Evolutionary conservation across 2,113 vertebrate genomes (phyloP), one percentile per base, ranked within the genome.

Genomic region (Galbula dea): DNA sequence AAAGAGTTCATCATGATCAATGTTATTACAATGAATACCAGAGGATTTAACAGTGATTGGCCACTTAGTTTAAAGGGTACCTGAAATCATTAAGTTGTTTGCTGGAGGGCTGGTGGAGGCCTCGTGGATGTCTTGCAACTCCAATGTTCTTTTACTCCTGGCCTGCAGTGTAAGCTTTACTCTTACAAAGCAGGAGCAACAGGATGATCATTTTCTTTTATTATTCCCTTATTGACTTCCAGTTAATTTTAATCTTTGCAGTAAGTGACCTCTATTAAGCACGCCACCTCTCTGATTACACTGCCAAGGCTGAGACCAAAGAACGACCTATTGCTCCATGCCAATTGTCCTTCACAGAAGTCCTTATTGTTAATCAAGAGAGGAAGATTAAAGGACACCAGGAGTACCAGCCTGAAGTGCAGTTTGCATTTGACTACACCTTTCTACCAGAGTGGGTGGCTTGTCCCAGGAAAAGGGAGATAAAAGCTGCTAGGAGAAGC

Each of bases 31-130:
- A 93, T 12, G 95, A 96, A 96, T 97, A 96, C 95, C 97, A 95
- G 95, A 97, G 95, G 96, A 95, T 96, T 96, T 93, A 90, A 90
- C 88, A 82, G 93, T 74, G 91, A 95, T 96, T 96, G 96, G 96
- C 95, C 96, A 96, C 95, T 97, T 96, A 95, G 95, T 95, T 97
- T 97, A 97, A 97, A 97, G 93, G 88, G 88, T 97, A 96, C 94
- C 94, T 95, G 95, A 95, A 97, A 96, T 97, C 96, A 95, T 97
- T 97, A 96, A 97, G 77, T 88, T 96, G 90, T 95, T 95, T 97
- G 97, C 95, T 96, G 90, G 91, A 96, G 95, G 97, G 96, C 93
- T 96, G 96, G 82, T 68, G 78, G 81, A 96, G 84, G 86, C 94
- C 84, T 95, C 30, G 92, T 74, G 90, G 82, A 94, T 88, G 6